Percentiles rank a stretch among this genome's conserved stretches.
Evolutionary conservation across 2,888 invertebrate genomes (phyloP).

Genomic region (Strigamia transsilvanica): DNA sequence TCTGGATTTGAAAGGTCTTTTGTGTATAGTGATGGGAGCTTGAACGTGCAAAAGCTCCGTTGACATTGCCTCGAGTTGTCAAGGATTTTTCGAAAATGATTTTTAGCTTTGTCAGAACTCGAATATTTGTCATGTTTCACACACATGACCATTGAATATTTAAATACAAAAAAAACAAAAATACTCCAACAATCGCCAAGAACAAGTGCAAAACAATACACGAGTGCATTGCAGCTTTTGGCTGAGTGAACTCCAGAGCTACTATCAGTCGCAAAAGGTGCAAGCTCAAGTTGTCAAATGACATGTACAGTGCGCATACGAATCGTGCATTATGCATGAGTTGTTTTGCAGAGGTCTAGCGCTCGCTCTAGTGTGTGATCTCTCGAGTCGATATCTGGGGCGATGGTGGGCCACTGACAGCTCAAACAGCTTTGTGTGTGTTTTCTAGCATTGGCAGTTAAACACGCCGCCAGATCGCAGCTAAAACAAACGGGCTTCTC

Average conservation of each 20-base stretch:
- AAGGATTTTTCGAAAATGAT: not conserved
- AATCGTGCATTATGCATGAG: conserved; percentile 44
- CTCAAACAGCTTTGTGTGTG: conserved; percentile 49
- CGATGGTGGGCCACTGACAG: conserved; percentile 47
- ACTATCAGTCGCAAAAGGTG: conserved; percentile 31
- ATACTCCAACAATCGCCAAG: not conserved
- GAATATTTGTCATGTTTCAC: no score
- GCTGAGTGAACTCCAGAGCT: conserved; percentile 5
- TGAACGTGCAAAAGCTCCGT: not conserved
- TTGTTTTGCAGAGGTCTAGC: conserved; percentile 25
- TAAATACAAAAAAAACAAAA: no score
- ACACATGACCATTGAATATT: no score
- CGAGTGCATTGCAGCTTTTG: not conserved
- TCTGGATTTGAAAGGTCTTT: not conserved
- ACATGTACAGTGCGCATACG: conserved; percentile 26
- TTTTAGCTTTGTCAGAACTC: no score
- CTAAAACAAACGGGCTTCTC: conserved; percentile 14
- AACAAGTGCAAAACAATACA: conserved; percentile 17
- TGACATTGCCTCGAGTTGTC: conserved; percentile 17
- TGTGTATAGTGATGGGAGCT: not conserved
- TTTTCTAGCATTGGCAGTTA: not conserved
- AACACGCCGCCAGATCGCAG: conserved; percentile 27
- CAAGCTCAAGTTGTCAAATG: conserved; percentile 19
- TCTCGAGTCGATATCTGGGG: conserved; percentile 28
- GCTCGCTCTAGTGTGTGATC: conserved; percentile 18